These are phyloP conservation scores for Dissostichus mawsoni DNA, from an alignment of 2,113 vertebrate genomes.

Conservation along the genomic window DNA sequence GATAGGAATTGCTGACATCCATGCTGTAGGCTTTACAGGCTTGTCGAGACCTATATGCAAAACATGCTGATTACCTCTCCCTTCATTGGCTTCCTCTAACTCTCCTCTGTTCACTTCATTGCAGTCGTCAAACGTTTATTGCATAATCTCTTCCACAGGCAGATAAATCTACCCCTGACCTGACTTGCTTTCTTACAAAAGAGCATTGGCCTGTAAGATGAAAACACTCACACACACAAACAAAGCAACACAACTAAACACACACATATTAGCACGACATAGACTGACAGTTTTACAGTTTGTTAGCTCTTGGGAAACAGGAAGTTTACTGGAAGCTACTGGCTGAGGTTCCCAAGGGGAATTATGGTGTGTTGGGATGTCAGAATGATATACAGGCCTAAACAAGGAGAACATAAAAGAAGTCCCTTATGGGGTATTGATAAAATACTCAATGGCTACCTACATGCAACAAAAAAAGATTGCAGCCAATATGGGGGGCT, in stretches of 20 bases:
- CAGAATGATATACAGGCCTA: neutral
- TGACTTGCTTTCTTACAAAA: slow-evolving; percentile 10
- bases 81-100: neutral
- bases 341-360: slow-evolving; percentile 18
- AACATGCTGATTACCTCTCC: slow-evolving; percentile 14
- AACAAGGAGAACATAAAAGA: neutral
- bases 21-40: neutral
- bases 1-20: neutral
- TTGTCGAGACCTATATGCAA: slow-evolving; percentile 13
- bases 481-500: too few species aligned
- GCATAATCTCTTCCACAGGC: neutral
- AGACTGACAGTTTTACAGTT: slow-evolving; percentile 2
- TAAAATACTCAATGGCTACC: neutral
- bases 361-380: neutral
- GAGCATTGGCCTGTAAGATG: neutral
- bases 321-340: slow-evolving; percentile 26
- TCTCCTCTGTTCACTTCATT: too few species aligned
- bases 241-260: slow-evolving; percentile 5
- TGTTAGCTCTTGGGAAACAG: slow-evolving; percentile 45
- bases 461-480: too few species aligned
- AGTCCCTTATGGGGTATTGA: neutral
- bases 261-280: neutral
- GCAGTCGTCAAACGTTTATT: slow-evolving; percentile 12
- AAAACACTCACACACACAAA: slow-evolving; percentile 16
- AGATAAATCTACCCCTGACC: neutral